phyloP scores from a whole-genome alignment of 2,888 invertebrate species.

The Micropterix aruncella region DNA sequence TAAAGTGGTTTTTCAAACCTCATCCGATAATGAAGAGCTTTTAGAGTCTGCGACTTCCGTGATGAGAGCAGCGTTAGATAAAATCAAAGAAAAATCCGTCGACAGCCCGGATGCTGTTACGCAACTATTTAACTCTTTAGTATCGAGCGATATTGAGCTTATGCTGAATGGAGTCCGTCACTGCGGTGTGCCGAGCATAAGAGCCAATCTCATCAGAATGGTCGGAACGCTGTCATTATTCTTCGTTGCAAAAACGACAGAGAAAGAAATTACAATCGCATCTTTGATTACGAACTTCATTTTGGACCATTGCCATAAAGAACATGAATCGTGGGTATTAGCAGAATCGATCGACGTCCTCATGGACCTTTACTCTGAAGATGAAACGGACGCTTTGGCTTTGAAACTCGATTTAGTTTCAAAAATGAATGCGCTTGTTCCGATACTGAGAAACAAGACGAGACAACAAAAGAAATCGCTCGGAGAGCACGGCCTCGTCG shows the following conservation, averaged over 20 bases:
- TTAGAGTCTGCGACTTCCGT: constrained; percentile 59
- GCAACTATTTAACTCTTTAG: constrained; percentile 38
- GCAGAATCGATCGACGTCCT: constrained; percentile 63
- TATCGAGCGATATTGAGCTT: constrained; percentile 41
- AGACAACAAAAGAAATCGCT: constrained; percentile 48
- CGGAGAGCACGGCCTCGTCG: constrained; percentile 53
- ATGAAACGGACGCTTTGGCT: constrained; percentile 52
- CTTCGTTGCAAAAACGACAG: constrained; percentile 26
- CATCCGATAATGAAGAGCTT: constrained; percentile 32
- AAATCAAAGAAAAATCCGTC: constrained; percentile 36
- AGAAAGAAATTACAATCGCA: constrained; percentile 24
- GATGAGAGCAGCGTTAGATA: constrained; percentile 59
- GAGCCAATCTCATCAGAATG: constrained; percentile 44
- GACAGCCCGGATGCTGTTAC: constrained; percentile 14
- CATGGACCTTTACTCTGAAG: constrained; percentile 66
- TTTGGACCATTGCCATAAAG: constrained; percentile 42
- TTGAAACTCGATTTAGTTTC: constrained; percentile 46
- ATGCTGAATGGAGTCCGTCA: constrained; percentile 37
- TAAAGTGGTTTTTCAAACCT: constrained; percentile 43
- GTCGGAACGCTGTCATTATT: constrained; percentile 39
- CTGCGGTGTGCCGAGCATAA: constrained; percentile 38
- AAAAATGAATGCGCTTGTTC: constrained; percentile 41
- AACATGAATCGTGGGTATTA: constrained; percentile 53
- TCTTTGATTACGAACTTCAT: constrained; percentile 42
- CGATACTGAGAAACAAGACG: constrained; percentile 50